Evolutionary conservation across 2,888 invertebrate species (phyloP).

Genomic region (Strigamia crassipes): DNA sequence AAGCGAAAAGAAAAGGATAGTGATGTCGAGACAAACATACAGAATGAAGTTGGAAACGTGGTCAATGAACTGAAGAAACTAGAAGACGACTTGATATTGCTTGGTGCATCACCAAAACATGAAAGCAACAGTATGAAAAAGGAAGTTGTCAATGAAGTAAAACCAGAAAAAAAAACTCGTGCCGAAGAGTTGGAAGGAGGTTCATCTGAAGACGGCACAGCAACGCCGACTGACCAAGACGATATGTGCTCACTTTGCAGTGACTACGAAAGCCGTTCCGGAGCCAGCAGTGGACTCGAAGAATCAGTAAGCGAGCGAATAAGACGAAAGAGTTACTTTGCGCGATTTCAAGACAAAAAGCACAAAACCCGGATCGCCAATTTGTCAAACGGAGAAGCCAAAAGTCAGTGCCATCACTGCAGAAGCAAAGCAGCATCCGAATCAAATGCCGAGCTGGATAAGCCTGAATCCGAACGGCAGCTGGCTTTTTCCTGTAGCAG

Average conservation of each 20-base stretch:
- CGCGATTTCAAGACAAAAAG: slow-evolving; percentile 75
- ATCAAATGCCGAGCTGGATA: background rate
- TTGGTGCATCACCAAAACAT: background rate
- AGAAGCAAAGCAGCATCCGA: background rate
- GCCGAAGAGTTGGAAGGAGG: background rate
- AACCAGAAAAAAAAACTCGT: background rate
- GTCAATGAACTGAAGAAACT: slow-evolving; percentile 27
- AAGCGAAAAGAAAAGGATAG: background rate
- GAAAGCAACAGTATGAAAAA: background rate
- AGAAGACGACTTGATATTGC: background rate
- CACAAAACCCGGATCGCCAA: background rate
- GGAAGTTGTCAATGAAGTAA: background rate
- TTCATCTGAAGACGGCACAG: slow-evolving; percentile 41
- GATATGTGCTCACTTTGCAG: slow-evolving; percentile 68
- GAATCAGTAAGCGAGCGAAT: slow-evolving; percentile 86
- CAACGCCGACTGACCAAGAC: slow-evolving; percentile 59
- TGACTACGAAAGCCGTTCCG: slow-evolving; percentile 45
- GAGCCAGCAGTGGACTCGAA: slow-evolving; percentile 57
- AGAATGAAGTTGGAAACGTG: background rate
- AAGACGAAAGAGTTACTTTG: slow-evolving; percentile 84
- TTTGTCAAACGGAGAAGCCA: slow-evolving; percentile 39
- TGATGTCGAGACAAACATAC: background rate
- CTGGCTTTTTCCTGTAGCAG: background rate
- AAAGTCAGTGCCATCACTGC: background rate
- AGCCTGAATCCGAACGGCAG: background rate